Evolutionary conservation across 2,797 vertebrate species (phyloP).

Genomic region (Artibeus lituratus): DNA sequence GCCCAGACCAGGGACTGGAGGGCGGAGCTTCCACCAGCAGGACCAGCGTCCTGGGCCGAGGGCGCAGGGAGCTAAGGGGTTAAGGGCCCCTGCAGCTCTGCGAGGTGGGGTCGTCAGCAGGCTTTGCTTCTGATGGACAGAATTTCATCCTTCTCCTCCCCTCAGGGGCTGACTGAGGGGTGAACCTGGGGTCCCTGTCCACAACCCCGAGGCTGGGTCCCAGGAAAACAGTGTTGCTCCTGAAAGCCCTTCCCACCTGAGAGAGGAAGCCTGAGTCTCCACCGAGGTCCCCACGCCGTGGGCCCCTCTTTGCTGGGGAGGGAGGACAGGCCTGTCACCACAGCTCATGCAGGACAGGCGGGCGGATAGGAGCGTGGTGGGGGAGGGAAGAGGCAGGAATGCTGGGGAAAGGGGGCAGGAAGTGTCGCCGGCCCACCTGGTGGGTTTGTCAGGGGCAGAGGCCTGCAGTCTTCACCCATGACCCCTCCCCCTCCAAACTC

Average conservation of each 20-base stretch:
- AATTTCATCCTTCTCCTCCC: not conserved
- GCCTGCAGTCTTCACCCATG: not conserved
- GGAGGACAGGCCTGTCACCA: not conserved
- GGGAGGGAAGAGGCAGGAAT: not conserved
- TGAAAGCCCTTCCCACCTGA: not conserved
- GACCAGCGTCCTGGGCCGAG: not conserved
- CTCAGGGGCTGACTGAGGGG: not conserved
- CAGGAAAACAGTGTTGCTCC: not conserved
- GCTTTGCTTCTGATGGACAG: not conserved
- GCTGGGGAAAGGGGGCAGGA: not conserved
- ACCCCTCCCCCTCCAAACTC: not conserved
- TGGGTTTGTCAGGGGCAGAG: not conserved
- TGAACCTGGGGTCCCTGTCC: not conserved
- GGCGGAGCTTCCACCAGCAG: not conserved
- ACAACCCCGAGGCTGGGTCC: not conserved
- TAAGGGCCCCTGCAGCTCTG: not conserved
- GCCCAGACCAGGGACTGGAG: not conserved
- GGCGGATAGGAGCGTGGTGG: not conserved
- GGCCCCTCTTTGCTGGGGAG: not conserved
- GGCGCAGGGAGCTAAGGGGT: not conserved
- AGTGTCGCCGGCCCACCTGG: not conserved
- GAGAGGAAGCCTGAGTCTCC: not conserved
- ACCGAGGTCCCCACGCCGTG: rapidly evolving
- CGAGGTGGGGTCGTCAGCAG: not conserved
- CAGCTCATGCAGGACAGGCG: not conserved